A percentile compares a stretch with the other conserved stretches of the same genome.
Evolutionary conservation across 1,140 invertebrate genomes (phyloP).

Genomic region (Alviniconcha marisindica): DNA sequence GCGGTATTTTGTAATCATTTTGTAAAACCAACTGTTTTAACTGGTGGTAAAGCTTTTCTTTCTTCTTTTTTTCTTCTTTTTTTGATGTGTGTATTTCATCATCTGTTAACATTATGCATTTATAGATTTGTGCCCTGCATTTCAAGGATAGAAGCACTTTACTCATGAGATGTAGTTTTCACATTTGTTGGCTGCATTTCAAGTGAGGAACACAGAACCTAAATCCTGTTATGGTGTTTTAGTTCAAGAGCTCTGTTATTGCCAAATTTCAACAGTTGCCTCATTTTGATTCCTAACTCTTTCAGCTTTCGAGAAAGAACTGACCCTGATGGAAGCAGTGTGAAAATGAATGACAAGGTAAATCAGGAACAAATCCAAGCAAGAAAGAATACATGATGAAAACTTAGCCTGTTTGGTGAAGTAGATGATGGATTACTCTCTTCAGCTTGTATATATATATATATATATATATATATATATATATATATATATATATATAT

Average conservation of each 20-base stretch:
- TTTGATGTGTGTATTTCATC: background rate
- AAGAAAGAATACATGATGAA: background rate
- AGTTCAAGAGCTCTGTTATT: background rate
- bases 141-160: background rate
- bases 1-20: too few relatives aligned
- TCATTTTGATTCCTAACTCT: background rate
- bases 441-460: background rate
- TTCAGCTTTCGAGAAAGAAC: background rate
- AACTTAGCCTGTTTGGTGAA: background rate
- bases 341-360: background rate
- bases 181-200: too few relatives aligned
- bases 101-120: background rate
- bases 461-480: background rate
- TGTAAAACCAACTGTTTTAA: too few relatives aligned
- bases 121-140: background rate
- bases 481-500: background rate
- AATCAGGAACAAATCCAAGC: background rate
- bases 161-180: too few relatives aligned
- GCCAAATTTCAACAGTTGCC: background rate
- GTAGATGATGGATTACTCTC: background rate
- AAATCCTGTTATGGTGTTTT: background rate
- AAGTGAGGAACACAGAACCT: background rate
- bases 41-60: too few relatives aligned
- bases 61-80: too few relatives aligned
- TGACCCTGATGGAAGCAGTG: slow-evolving; percentile 15